Percentiles rank a stretch among this genome's conserved stretches.
Evolutionary conservation across 2,888 invertebrate genomes (phyloP).

Genomic region (Trissolcus brochymenae): DNA sequence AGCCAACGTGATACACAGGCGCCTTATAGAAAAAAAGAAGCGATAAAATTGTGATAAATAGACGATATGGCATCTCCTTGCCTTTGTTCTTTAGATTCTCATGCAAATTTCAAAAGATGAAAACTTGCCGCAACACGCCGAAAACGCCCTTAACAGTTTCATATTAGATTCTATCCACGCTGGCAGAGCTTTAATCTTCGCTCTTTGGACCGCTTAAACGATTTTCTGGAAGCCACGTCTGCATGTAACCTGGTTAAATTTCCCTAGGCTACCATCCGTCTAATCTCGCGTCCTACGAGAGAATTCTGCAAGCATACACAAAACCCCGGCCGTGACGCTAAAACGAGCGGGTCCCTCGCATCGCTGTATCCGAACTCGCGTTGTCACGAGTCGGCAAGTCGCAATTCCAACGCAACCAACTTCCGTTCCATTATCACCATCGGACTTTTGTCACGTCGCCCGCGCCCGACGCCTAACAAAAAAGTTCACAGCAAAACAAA

Average conservation of each 20-base stretch:
- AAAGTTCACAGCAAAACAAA: conserved; percentile 33
- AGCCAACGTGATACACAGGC: conserved; percentile 8
- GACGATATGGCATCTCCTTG: conserved; percentile 45
- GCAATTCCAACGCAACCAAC: conserved; percentile 29
- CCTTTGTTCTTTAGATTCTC: conserved; percentile 52
- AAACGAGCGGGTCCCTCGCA: conserved; percentile 21
- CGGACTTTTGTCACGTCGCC: conserved; percentile 30
- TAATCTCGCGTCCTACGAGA: conserved; percentile 57
- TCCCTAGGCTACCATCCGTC: conserved; percentile 59
- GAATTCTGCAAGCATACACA: conserved; percentile 54
- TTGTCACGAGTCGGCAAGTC: conserved; percentile 29
- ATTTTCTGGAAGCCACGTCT: conserved; percentile 57
- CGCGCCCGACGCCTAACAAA: conserved; percentile 10
- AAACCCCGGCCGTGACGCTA: conserved; percentile 41
- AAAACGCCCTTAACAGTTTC: conserved; percentile 57
- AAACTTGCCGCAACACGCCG: conserved; percentile 53
- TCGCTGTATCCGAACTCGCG: conserved; percentile 16
- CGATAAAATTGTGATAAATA: conserved; percentile 51
- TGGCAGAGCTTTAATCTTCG: conserved; percentile 59
- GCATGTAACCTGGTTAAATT: conserved; percentile 59
- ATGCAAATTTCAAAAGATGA: conserved; percentile 55
- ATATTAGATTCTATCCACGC: conserved; percentile 56
- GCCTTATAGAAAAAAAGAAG: conserved; percentile 26
- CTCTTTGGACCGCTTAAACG: conserved; percentile 59
- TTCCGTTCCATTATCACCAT: conserved; percentile 32